phyloP scores from a whole-genome alignment of 2,113 vertebrate species.

The rabbit (Oryctolagus cuniculus) region mOryCun1.1 NC_091433.1:146595501-146596000 shows the following conservation, averaged over 20 bases:
- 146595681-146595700: conserved; percentile 36
- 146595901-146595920: neutral
- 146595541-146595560: neutral
- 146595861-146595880: neutral
- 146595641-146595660: neutral
- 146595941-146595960: neutral
- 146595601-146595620: neutral
- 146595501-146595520: neutral
- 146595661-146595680: conserved; percentile 14
- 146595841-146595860: conserved; percentile 26
- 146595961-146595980: neutral
- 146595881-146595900: neutral
- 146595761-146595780: conserved; percentile 16
- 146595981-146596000: neutral
- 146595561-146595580: neutral
- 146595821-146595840: conserved; percentile 4
- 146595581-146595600: neutral
- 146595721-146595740: conserved; percentile 44
- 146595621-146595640: conserved; percentile 39
- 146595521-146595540: neutral
- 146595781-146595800: conserved; percentile 44
- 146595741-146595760: neutral
- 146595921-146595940: neutral
- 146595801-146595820: conserved; percentile 24
- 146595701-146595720: conserved; percentile 48